These are phyloP conservation scores for Allygus modestus DNA, from an alignment of 2,888 invertebrate species.

Conservation along the genomic window DNA sequence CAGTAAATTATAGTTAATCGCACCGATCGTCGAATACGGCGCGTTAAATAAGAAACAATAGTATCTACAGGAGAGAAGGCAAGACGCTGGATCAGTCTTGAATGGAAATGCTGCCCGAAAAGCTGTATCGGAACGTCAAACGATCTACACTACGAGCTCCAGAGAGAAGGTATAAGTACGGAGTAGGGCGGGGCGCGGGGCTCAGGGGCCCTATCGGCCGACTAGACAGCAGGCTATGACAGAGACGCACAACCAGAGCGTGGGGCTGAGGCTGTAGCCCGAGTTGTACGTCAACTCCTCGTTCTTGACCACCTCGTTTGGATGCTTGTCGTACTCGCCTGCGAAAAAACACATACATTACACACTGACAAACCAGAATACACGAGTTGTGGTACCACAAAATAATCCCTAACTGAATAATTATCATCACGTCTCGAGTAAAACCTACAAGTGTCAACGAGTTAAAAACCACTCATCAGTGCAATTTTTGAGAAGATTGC, in stretches of 20 bases:
- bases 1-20: constrained; percentile 60
- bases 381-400: too few species aligned
- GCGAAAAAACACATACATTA: constrained; percentile 72
- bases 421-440: too few species aligned
- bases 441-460: too few species aligned
- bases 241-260: constrained; percentile 51
- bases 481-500: too few species aligned
- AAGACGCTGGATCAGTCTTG: constrained; percentile 57
- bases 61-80: constrained; percentile 55
- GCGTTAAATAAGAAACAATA: constrained; percentile 51
- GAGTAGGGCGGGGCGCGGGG: not conserved
- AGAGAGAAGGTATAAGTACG: constrained; percentile 55
- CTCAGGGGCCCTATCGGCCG: constrained; percentile 61
- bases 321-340: constrained; percentile 92
- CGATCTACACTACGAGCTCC: constrained; percentile 39
- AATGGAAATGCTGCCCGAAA: constrained; percentile 50
- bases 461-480: too few species aligned
- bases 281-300: constrained; percentile 91
- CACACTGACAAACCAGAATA: too few species aligned
- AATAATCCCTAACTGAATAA: too few species aligned
- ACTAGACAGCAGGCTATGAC: constrained; percentile 45
- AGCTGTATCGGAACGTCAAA: constrained; percentile 46
- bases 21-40: constrained; percentile 44
- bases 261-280: constrained; percentile 64
- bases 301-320: constrained; percentile 95